Conservation (phyloP, 1,140 invertebrate genomes). For the Lordiphosa mommai region DNA sequence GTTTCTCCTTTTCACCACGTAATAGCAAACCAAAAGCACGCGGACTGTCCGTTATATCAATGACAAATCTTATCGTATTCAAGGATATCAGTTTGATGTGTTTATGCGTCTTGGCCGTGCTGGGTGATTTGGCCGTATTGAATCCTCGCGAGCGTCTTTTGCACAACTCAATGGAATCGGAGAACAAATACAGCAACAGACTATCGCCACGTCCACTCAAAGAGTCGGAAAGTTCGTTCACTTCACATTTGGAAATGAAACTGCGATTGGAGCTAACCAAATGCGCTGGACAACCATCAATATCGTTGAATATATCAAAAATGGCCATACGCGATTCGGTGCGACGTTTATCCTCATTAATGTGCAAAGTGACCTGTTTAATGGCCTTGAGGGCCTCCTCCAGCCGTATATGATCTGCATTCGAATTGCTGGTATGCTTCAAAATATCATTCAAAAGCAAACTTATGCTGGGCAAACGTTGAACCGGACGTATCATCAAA, state of each 20-base stretch:
- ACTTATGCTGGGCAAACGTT: constrained; percentile 96
- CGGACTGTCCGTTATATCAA: constrained; percentile 91
- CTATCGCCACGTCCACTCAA: constrained; percentile 92
- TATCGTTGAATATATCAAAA: constrained; percentile 98
- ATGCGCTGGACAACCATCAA: constrained; percentile 96
- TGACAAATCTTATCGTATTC: constrained; percentile 92
- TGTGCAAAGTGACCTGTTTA: constrained; percentile 96
- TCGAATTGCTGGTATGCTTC: constrained; percentile 92
- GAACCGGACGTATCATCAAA: constrained; percentile 96
- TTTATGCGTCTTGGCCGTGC: constrained; percentile 90
- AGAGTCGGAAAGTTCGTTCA: constrained; percentile 92
- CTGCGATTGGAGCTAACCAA: constrained; percentile 94
- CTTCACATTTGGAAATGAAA: constrained; percentile 93
- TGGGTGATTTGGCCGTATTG: constrained; percentile 86
- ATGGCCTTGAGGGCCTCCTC: constrained; percentile 92
- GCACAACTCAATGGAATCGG: constrained; percentile 95
- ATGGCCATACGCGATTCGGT: constrained; percentile 96
- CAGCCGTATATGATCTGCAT: constrained; percentile 91
- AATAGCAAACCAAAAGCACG: constrained; percentile 94
- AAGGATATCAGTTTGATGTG: constrained; percentile 94
- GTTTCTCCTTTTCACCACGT: constrained; percentile 90
- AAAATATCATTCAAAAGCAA: constrained; percentile 96
- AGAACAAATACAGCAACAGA: constrained; percentile 94
- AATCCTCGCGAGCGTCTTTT: constrained; percentile 91
- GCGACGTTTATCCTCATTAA: constrained; percentile 98